Evolutionary conservation across 2,113 vertebrate species (phyloP), one percentile per base, ranked within the genome.

Genomic region (Glaucidium brasilianum): DNA sequence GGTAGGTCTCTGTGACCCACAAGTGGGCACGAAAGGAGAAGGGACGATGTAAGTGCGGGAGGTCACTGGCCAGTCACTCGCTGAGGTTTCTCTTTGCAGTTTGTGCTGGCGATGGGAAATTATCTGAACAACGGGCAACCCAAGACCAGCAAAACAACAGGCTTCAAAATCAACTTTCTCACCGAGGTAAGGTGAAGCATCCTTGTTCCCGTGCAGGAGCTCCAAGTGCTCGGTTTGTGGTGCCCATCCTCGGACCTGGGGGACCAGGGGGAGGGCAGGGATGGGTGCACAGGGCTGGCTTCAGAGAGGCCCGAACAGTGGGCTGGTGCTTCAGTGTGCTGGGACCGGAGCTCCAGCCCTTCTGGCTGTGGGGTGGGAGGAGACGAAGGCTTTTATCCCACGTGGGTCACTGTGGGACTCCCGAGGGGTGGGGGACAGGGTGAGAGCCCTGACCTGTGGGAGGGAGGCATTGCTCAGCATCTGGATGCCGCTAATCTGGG

Each of bases 41-140:
- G 62, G 43, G 64, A 9, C 4, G 1, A 15, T 7, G 0, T 0
- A 14, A 20, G 47, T 29, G 30, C 87, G 45, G 67, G 66, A 39
- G 35, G 9, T 25, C 41, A 11, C 27, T 6, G 63, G 18, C 30
- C 34, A n/a, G 43, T 27, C 50, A 5, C 5, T 80, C 53, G 75
- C 78, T 25, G 62, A 15, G 5, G 27, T 26, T 84, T 81, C 72
- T 67, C 79, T 85, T 84, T 68, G 76, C 98, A 99, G 99, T 99
- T 99, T 71, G 99, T 99, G 81, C 97, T 99, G 83, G 99, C 99
- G 2, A 99, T 99, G 99, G 99, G 99, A n/a, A 99, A 99, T 95
- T 99, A 99, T 83, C 98, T 99, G 95, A 99, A 99, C 94, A 99
- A 99, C 0, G 99, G 99, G 62, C 99, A 99, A 95, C 99, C 99